Conservation (phyloP, 2,113 vertebrate species). For the Perca flavescens region DNA sequence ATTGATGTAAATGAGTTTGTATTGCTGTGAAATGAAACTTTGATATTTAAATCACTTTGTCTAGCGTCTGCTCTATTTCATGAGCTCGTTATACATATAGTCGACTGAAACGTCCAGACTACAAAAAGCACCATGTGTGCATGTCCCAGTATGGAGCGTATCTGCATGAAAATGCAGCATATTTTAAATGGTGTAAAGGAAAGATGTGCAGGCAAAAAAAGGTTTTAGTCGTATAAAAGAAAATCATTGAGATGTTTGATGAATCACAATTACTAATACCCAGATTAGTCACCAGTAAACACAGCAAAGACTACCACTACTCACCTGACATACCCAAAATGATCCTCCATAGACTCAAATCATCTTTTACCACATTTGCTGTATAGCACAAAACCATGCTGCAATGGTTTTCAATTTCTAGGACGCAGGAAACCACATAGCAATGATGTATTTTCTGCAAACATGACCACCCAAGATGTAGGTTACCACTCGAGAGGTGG, state of each 20-base stretch:
- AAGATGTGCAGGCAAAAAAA: background rate
- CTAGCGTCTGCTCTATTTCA: background rate
- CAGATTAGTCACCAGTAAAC: background rate
- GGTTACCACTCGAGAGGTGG: background rate
- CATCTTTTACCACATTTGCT: background rate
- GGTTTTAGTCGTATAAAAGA: background rate
- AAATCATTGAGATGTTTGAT: background rate
- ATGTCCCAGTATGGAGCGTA: background rate
- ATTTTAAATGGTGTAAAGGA: background rate
- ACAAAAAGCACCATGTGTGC: background rate
- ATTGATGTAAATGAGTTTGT: slow-evolving; percentile 53
- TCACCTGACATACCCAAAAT: background rate
- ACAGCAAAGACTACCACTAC: background rate
- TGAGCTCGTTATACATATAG: background rate
- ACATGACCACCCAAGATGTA: background rate
- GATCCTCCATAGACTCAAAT: background rate
- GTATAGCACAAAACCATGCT: background rate
- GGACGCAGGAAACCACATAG: slow-evolving; percentile 35
- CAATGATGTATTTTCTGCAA: background rate
- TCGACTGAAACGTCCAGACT: background rate
- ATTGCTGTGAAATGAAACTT: slow-evolving; percentile 32
- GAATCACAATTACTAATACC: background rate
- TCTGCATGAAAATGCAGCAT: background rate
- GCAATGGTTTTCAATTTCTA: slow-evolving; percentile 29
- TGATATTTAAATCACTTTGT: slow-evolving; percentile 55